Conservation (phyloP, 2,113 vertebrate genomes). For the Otocyon megalotis region DNA sequence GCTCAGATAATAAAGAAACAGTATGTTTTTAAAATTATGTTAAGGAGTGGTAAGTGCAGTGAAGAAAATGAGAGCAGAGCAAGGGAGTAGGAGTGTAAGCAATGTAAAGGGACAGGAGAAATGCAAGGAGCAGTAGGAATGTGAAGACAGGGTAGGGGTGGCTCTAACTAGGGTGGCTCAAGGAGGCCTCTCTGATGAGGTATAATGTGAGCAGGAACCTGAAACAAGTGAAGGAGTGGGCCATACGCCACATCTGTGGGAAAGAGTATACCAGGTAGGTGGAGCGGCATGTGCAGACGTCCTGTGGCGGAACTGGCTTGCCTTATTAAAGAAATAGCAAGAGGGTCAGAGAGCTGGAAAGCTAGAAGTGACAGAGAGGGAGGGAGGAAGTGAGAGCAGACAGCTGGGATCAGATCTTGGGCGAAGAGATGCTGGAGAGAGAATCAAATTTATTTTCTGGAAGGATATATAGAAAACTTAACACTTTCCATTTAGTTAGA, state of each 20-base stretch:
- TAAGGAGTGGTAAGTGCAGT: neutral
- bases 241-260: rapidly evolving
- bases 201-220: neutral
- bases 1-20: neutral
- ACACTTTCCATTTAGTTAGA: neutral
- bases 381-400: neutral
- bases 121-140: neutral
- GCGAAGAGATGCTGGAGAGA: neutral
- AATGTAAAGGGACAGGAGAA: neutral
- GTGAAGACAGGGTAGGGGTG: neutral
- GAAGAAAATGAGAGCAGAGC: neutral
- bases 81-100: neutral
- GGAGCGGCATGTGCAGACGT: neutral
- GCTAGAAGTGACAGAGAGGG: neutral
- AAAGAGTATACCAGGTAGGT: neutral
- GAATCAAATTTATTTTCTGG: neutral
- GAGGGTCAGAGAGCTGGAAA: neutral
- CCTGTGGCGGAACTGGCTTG: no score
- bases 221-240: neutral
- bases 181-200: neutral
- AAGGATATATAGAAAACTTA: neutral
- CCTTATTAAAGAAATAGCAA: neutral
- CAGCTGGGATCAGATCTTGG: neutral
- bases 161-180: no score
- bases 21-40: neutral